Evolutionary conservation across 1,140 invertebrate genomes (phyloP).

Genomic region (Heliconius himera): DNA sequence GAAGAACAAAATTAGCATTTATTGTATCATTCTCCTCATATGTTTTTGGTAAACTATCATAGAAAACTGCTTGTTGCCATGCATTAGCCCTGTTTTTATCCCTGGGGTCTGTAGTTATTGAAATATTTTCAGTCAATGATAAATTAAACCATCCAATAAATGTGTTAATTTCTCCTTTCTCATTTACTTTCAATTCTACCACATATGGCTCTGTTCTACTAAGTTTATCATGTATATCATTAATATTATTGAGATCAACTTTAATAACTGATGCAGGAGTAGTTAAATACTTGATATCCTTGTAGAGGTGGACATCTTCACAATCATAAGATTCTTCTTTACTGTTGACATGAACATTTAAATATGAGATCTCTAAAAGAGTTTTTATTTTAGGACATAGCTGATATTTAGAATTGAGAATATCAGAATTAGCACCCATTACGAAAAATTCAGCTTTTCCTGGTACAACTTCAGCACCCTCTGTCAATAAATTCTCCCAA

Average conservation of each 20-base stretch:
- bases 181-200: constrained; percentile 58
- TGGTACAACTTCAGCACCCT: constrained; percentile 83
- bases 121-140: constrained; percentile 85
- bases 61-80: constrained; percentile 90
- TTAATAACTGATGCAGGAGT: constrained; percentile 81
- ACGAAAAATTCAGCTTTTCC: constrained; percentile 84
- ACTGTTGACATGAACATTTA: constrained; percentile 54
- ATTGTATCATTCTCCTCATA: constrained; percentile 64
- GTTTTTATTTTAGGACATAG: constrained; percentile 53
- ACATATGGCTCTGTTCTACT: constrained; percentile 68
- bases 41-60: constrained; percentile 69
- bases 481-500: constrained; percentile 82
- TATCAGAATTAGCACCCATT: constrained; percentile 82
- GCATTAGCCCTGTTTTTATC: constrained; percentile 82
- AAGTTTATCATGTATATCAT: constrained; percentile 76
- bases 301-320: constrained; percentile 83
- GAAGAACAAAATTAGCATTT: constrained; percentile 73
- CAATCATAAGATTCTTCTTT: constrained; percentile 85
- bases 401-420: constrained; percentile 74
- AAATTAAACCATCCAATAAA: constrained; percentile 89
- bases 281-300: constrained; percentile 84
- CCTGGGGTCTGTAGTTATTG: constrained; percentile 81
- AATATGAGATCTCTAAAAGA: constrained; percentile 70
- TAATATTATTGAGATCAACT: constrained; percentile 85
- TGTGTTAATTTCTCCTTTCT: constrained; percentile 83